These are phyloP conservation scores for Cephalotes varians DNA, from an alignment of 2,888 invertebrate species.

Conservation along the genomic window DNA sequence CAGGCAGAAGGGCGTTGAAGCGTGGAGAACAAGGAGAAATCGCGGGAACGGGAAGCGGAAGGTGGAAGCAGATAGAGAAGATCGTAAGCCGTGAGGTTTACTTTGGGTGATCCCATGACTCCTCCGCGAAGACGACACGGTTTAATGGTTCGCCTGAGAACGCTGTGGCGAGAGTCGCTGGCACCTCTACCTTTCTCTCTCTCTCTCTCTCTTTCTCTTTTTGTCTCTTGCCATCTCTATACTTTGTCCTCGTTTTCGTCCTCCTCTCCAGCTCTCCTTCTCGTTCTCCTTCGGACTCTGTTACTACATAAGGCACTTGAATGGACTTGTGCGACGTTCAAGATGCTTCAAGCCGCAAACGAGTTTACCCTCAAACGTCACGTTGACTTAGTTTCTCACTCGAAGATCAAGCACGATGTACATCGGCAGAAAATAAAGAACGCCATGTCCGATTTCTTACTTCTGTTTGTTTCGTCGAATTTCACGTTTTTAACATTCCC, in stretches of 20 bases:
- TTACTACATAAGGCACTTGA: constrained; percentile 39
- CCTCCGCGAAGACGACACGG: constrained; percentile 71
- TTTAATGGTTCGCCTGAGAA: constrained; percentile 77
- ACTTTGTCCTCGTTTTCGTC: constrained; percentile 27
- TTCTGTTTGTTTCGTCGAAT: neutral
- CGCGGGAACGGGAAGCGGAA: constrained; percentile 32
- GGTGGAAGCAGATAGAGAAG: constrained; percentile 50
- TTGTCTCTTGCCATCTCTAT: neutral
- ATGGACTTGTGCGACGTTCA: constrained; percentile 27
- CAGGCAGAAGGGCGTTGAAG: constrained; percentile 38
- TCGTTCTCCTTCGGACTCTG: constrained; percentile 20
- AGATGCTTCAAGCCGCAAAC: constrained; percentile 46
- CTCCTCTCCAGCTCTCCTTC: constrained; percentile 31
- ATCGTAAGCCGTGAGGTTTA: constrained; percentile 66
- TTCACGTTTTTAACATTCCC: neutral
- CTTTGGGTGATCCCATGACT: constrained; percentile 70
- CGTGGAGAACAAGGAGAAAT: constrained; percentile 55
- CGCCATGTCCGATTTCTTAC: neutral
- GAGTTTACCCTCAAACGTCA: constrained; percentile 54
- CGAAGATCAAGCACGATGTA: constrained; percentile 5
- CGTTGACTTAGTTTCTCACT: constrained; percentile 43
- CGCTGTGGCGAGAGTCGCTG: constrained; percentile 26
- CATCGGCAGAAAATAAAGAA: neutral
- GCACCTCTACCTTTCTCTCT: constrained; percentile 26
- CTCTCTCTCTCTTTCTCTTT: constrained; percentile 6